Percentiles rank a stretch among this genome's conserved stretches.
phyloP scores from a whole-genome alignment of 2,888 invertebrate species.

The Hypercompe scribonia region DNA sequence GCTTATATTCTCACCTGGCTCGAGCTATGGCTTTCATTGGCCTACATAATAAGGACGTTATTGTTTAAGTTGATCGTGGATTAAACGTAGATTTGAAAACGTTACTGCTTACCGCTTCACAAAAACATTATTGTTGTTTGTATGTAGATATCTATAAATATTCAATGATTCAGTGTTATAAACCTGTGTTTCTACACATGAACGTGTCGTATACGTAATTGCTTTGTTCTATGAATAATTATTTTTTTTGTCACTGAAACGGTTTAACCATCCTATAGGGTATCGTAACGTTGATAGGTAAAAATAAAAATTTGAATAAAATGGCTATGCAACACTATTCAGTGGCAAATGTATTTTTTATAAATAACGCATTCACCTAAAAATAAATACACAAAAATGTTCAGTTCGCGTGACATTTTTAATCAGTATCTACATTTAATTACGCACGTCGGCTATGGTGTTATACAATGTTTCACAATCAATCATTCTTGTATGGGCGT shows the following conservation, averaged over 20 bases:
- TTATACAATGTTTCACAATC: constrained; percentile 38
- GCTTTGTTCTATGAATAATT: constrained; percentile 3
- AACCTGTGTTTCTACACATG: background rate
- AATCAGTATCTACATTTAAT: constrained; percentile 58
- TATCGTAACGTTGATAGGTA: background rate
- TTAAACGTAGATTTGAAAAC: background rate
- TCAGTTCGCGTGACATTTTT: constrained; percentile 55
- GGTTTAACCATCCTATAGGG: background rate
- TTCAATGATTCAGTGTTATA: background rate
- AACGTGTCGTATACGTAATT: background rate
- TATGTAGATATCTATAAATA: background rate
- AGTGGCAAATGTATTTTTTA: background rate
- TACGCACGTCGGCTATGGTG: constrained; percentile 41
- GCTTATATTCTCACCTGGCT: no score
- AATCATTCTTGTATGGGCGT: constrained; percentile 46
- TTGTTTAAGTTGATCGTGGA: background rate
- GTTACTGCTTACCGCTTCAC: background rate
- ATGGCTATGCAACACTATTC: background rate
- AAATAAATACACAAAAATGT: constrained; percentile 54
- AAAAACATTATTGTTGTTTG: background rate
- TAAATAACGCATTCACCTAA: constrained; percentile 10
- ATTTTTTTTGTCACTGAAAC: background rate
- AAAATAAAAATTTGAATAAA: constrained; percentile 2
- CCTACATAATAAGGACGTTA: no score
- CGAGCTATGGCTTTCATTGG: no score